Base-by-base conservation (phyloP, 2,888 invertebrate species). In the Yponomeuta plumbellus region DNA sequence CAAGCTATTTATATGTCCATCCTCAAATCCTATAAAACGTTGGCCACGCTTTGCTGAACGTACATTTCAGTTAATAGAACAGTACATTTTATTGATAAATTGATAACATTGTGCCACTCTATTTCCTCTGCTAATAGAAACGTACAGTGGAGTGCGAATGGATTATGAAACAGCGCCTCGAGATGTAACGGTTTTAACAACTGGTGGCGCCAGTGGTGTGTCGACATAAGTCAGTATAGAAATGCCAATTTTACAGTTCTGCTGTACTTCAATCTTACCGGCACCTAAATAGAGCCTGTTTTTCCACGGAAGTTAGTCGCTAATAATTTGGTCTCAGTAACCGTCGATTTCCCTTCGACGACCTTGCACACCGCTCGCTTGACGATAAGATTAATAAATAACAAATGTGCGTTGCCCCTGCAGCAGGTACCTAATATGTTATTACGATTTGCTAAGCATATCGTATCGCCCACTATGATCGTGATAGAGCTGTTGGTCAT, bases 341-440 rank as follows among this genome's bases (percentile, higher is more conserved):
- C 13, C 22, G 62, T 81, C 83, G 81, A 84, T 90, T 90, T 90
- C 86, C 90, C 89, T 84, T 88, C 84, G 80, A 80, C 83, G 88
- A 86, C 91, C 90, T 90, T 90, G 89, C 77, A 77, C 78, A 75
- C 73, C 79, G 75, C 77, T 78, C 77, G 74, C 78, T 75, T 72
- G 74, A 74, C 79, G 76, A 82, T 81, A 83, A 83, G 79, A 82
- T 79, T 78, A 72, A 72, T 74, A 76, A 75, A 73, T 52, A 52
- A 52, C 44, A 72, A 77, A 52, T 52, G 10, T 17, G 13, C 76
- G 70, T 70, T 74, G 76, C 76, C 73, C 75, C 75, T 73, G 70
- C 72, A 72, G 23, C 17, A 56, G 23, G 65, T 65, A 20, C 64
- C 22, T 17, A 64, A 21, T n/a, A 52, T 52, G 44, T 1, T 52